Base-by-base conservation (phyloP, 1,140 invertebrate genomes). In the Sinonovacula constricta region DNA sequence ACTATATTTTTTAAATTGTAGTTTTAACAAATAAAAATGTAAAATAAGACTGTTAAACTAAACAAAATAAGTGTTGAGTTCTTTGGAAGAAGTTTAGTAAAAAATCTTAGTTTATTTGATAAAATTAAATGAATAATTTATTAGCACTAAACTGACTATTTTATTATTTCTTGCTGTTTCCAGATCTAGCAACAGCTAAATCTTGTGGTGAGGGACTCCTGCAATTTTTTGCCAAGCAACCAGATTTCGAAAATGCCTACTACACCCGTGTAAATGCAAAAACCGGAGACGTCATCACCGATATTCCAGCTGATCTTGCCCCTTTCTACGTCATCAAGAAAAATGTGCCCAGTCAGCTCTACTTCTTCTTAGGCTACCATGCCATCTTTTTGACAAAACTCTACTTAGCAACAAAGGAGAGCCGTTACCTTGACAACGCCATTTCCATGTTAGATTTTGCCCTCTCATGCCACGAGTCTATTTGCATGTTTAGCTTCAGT, bases 301-400 rank as follows among this genome's bases (percentile, higher is more conserved):
- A 15, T 3, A 28, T 54, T 22, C 72, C 79, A 0, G 34, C 39
- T n/a, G 74, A 77, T 3, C 69, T 72, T 31, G 45, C 63, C 30
- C 67, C 67, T 22, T 81, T 74, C 36, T 84, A 80, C 49, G 31
- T 62, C 2, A 31, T 83, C 7, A 77, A 81, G 39, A 53, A 39
- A 34, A 49, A 65, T 28, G 18, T 39, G 22, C 60, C 79, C 2
- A 77, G 79, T 45, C 77, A 84, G 60, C 62, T 82, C 7, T 84
- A 76, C 54, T 84, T 82, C 54, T 66, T 78, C 26, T 34, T 84
- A 31, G 83, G 83, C 15, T 84, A 78, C 49, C 70, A 76, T 67
- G 78, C 63, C 26, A 80, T 82, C 28, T 84, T 84, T 26, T 76
- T 84, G 53, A 59, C 33, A 18, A 80, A 84, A 24, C 69, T 84